phyloP scores from a whole-genome alignment of 2,113 vertebrate species.

The Lepus europaeus region DNA sequence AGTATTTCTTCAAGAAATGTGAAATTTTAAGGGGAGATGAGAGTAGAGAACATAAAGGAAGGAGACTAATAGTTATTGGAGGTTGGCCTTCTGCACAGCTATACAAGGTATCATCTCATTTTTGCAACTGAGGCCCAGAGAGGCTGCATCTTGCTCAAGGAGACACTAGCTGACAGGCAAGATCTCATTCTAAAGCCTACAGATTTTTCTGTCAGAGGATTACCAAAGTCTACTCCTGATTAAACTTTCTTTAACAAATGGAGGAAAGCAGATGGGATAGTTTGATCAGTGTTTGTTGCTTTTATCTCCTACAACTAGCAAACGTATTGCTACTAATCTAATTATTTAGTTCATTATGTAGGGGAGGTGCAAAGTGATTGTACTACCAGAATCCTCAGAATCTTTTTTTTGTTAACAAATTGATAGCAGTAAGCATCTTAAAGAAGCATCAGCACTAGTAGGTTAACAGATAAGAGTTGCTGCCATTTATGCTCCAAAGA shows the following conservation, averaged over 20 bases:
- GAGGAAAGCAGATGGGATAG: background rate
- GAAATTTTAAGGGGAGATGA: background rate
- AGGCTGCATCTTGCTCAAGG: background rate
- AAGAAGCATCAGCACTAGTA: background rate
- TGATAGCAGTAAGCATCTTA: background rate
- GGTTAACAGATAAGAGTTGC: background rate
- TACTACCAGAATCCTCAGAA: background rate
- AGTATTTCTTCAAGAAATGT: slow-evolving; percentile 49
- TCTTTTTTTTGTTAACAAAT: background rate
- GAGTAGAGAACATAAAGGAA: background rate
- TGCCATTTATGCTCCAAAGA: background rate
- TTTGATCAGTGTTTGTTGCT: slow-evolving; percentile 1
- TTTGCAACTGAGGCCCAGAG: background rate
- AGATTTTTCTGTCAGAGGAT: background rate
- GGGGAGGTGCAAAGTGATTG: background rate
- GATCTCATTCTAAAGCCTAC: slow-evolving; percentile 2
- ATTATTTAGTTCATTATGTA: background rate
- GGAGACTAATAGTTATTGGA: slow-evolving; percentile 32
- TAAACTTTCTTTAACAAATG: background rate
- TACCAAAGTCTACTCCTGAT: background rate
- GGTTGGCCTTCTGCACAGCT: background rate
- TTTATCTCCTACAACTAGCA: background rate
- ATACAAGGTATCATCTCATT: slow-evolving; percentile 9
- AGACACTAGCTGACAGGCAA: background rate
- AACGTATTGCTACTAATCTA: background rate